phyloP scores from a whole-genome alignment of 2,797 vertebrate species.

The Salmo trutta region DNA sequence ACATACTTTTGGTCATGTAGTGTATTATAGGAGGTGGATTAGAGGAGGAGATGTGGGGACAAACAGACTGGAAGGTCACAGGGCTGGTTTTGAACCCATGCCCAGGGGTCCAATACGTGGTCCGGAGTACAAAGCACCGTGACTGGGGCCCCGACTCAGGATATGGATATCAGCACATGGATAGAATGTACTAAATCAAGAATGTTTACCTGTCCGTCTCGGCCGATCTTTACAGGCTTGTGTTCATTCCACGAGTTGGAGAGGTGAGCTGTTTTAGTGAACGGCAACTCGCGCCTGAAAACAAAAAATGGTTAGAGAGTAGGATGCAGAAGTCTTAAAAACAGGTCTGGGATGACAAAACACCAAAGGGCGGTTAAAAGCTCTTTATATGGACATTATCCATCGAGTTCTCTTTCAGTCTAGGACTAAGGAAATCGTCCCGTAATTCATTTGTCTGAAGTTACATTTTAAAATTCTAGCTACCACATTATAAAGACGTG shows the following conservation, averaged over 20 bases:
- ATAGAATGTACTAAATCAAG: background rate
- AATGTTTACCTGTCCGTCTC: slow-evolving; percentile 92
- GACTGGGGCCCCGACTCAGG: no score
- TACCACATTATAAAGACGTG: background rate
- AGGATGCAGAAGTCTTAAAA: background rate
- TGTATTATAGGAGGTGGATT: no score
- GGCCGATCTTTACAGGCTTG: slow-evolving; percentile 97
- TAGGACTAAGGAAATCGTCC: background rate
- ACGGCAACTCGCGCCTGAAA: slow-evolving; percentile 91
- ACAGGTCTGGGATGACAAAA: background rate
- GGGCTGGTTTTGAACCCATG: no score
- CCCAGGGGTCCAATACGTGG: no score
- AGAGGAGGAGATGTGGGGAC: background rate
- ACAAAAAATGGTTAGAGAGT: slow-evolving; percentile 10
- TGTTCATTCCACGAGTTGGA: slow-evolving; percentile 98
- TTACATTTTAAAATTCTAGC: background rate
- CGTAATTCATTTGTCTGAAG: no score
- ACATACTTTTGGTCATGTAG: no score
- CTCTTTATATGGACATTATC: no score
- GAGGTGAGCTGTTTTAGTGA: slow-evolving; percentile 95
- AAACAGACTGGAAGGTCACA: background rate
- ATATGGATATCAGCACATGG: no score
- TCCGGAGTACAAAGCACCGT: no score
- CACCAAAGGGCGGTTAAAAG: background rate
- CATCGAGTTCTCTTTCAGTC: background rate